A percentile compares a stretch with the other conserved stretches of the same genome.
phyloP scores from a whole-genome alignment of 2,888 invertebrate species.

The Mythimna vitellina region DNA sequence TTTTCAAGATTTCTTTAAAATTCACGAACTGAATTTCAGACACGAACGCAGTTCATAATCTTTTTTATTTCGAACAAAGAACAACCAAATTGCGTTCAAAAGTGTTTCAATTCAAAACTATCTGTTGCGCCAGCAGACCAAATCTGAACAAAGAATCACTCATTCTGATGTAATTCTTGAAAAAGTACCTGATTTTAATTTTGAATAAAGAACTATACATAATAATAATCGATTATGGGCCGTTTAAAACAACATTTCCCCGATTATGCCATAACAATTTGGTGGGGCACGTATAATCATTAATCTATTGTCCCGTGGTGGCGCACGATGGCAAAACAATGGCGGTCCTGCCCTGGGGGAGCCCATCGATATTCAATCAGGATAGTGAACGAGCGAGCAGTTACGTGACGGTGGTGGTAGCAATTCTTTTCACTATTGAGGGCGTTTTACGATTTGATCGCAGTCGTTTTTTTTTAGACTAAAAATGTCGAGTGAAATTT shows the following conservation, averaged over 20 bases:
- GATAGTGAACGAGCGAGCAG: slow-evolving; percentile 64
- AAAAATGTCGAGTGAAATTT: slow-evolving; percentile 36
- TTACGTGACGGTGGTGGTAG: slow-evolving; percentile 50
- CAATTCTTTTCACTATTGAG: slow-evolving; percentile 62
- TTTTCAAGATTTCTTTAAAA: neutral
- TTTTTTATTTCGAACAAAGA: slow-evolving; percentile 3
- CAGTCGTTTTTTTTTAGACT: slow-evolving; percentile 35
- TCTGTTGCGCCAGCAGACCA: neutral
- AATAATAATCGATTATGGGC: slow-evolving; percentile 5
- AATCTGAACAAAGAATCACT: neutral
- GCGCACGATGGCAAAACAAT: slow-evolving; percentile 65
- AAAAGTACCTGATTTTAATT: neutral
- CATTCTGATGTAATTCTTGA: neutral
- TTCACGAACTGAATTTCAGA: neutral
- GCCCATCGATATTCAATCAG: slow-evolving; percentile 66
- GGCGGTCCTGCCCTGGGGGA: slow-evolving; percentile 59
- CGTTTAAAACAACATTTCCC: slow-evolving; percentile 45
- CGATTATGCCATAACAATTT: slow-evolving; percentile 56
- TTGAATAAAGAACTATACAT: neutral
- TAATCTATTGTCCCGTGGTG: slow-evolving; percentile 63
- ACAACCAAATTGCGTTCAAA: neutral
- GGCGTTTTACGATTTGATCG: slow-evolving; percentile 57
- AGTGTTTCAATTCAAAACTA: slow-evolving; percentile 21
- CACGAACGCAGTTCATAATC: neutral
- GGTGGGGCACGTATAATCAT: slow-evolving; percentile 56